phyloP scores from a whole-genome alignment of 2,113 vertebrate genomes.

The Centropus unirufus region DNA sequence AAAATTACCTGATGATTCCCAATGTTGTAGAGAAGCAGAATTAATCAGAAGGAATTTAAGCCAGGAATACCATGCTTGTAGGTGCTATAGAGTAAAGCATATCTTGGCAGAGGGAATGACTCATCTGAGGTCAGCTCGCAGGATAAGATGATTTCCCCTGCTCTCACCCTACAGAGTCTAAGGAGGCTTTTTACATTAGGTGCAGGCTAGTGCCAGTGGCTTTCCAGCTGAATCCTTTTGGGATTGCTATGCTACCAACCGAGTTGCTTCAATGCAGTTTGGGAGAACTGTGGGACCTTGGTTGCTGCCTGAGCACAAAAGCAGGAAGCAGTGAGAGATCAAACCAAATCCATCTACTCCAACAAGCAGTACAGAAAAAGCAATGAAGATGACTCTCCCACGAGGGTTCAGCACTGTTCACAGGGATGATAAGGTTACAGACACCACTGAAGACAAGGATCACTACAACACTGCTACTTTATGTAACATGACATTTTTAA shows the following conservation, averaged over 20 bases:
- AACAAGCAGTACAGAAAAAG: conserved; percentile 76
- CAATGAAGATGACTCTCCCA: conserved; percentile 75
- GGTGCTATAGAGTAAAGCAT: conserved; percentile 27
- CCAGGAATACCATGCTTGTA: conserved; percentile 38
- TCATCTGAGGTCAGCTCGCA: background rate
- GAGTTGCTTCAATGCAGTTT: background rate
- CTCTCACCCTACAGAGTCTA: background rate
- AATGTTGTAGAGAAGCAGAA: conserved; percentile 63
- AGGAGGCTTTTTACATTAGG: background rate
- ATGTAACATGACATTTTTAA: conserved; percentile 79
- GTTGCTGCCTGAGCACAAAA: conserved; percentile 6
- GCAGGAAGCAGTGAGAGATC: conserved; percentile 33
- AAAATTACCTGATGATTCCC: conserved; percentile 30
- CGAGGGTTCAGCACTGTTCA: conserved; percentile 72
- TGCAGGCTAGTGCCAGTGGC: background rate
- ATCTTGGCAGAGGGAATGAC: background rate
- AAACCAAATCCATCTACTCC: conserved; percentile 74
- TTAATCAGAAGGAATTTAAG: conserved; percentile 52
- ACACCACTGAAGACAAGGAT: conserved; percentile 82
- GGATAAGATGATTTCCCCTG: background rate
- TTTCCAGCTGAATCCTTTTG: conserved; percentile 19
- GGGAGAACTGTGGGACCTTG: background rate
- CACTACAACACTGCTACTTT: conserved; percentile 82
- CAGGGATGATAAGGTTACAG: conserved; percentile 75
- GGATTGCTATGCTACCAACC: conserved; percentile 20